These are phyloP conservation scores for Acrobasis consociella DNA, from an alignment of 2,888 invertebrate genomes.

Conservation along the genomic window DNA sequence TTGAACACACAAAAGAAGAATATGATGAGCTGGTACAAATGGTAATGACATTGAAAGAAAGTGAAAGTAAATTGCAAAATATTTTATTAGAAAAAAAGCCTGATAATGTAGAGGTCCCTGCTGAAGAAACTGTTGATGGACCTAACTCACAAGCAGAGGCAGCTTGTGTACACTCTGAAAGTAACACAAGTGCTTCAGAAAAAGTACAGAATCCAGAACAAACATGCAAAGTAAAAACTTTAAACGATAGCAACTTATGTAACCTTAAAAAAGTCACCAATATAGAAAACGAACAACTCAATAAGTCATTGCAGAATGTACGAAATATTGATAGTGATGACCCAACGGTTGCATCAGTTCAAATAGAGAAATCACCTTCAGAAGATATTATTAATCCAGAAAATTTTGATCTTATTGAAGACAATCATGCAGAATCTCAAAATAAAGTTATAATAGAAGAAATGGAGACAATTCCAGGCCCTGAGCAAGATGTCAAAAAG, in stretches of 20 bases:
- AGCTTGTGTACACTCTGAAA: constrained; percentile 36
- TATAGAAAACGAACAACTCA: constrained; percentile 74
- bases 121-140: constrained; percentile 45
- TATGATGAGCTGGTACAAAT: constrained; percentile 85
- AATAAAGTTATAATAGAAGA: constrained; percentile 48
- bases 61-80: constrained; percentile 85
- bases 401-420: constrained; percentile 30
- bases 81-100: constrained; percentile 71
- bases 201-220: constrained; percentile 41
- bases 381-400: constrained; percentile 23
- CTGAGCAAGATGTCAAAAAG: constrained; percentile 44
- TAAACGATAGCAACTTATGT: constrained; percentile 45
- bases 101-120: constrained; percentile 65
- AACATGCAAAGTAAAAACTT: constrained; percentile 47
- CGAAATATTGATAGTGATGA: constrained; percentile 48
- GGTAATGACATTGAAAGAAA: constrained; percentile 87
- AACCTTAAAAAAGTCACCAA: constrained; percentile 74
- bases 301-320: constrained; percentile 60
- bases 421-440: constrained; percentile 33
- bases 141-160: constrained; percentile 35
- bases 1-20: constrained; percentile 79
- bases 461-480: constrained; percentile 43
- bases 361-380: constrained; percentile 34
- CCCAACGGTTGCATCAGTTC: constrained; percentile 39
- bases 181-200: constrained; percentile 35